phyloP scores from a whole-genome alignment of 30 jellyfish, hydroid and myxozoan genomes.

The Sanderia malayensis region DNA sequence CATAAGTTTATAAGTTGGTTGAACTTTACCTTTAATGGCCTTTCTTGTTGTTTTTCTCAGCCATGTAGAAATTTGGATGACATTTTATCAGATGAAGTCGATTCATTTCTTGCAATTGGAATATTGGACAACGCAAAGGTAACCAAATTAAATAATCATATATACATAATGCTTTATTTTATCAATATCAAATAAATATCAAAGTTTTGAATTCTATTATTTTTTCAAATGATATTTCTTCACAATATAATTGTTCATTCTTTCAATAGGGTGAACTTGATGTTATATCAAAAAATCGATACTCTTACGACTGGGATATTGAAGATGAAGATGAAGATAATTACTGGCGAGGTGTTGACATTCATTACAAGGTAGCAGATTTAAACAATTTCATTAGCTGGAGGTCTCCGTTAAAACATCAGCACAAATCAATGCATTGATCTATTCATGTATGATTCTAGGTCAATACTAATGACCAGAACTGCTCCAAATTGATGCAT shows the following conservation, averaged over 20 bases:
- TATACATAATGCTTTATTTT: too few species aligned
- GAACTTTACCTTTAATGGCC: too few species aligned
- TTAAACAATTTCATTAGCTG: too few species aligned
- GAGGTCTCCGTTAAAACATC: background rate
- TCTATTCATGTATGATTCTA: background rate
- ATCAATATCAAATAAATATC: too few species aligned
- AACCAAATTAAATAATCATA: too few species aligned
- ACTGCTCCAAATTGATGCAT: constrained; percentile 1
- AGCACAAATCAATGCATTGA: background rate
- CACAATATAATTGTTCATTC: too few species aligned
- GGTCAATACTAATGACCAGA: background rate
- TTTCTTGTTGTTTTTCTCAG: background rate
- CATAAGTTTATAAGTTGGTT: too few species aligned
- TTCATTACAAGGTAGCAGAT: constrained; percentile 41
- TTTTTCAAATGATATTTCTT: too few species aligned
- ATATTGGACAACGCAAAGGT: constrained; percentile 17
- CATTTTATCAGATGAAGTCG: constrained; percentile 25
- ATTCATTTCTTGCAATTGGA: constrained; percentile 35
- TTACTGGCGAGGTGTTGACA: background rate
- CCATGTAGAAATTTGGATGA: constrained; percentile 39
- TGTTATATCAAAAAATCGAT: background rate
- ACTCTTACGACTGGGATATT: background rate
- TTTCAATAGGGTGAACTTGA: too few species aligned
- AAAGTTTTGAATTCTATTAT: too few species aligned
- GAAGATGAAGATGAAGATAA: background rate